These are phyloP conservation scores for Epiblema foenella DNA, from an alignment of 2,888 invertebrate genomes.

Conservation along the genomic window DNA sequence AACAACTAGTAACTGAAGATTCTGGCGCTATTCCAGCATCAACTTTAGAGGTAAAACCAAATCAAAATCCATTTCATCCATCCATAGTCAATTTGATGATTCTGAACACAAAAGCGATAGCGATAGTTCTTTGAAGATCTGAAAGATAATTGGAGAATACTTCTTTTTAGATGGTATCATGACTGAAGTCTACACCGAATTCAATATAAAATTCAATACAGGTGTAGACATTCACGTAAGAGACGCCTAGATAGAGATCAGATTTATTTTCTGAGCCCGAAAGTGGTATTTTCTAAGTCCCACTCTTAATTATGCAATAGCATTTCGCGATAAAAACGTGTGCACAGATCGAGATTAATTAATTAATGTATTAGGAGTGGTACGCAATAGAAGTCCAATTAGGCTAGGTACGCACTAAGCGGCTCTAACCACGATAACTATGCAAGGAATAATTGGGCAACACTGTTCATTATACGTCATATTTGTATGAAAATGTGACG, in stretches of 20 bases:
- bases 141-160: no score
- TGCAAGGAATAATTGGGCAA: no score
- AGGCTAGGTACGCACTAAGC: not conserved
- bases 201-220: not conserved
- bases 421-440: no score
- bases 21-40: no score
- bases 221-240: not conserved
- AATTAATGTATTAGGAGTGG: not conserved
- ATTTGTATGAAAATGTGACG: no score
- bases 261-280: not conserved
- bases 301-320: slow-evolving; percentile 5
- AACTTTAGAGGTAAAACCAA: no score
- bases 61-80: no score
- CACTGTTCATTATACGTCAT: no score
- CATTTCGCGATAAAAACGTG: slow-evolving; percentile 15
- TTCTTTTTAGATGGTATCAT: not conserved
- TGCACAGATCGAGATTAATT: slow-evolving; percentile 4
- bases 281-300: not conserved
- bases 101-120: not conserved
- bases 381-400: slow-evolving; percentile 1
- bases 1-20: no score
- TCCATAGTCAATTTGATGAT: not conserved
- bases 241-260: slow-evolving; percentile 9
- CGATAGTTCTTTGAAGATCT: no score
- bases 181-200: not conserved